These are phyloP conservation scores for Aphidoletes aphidimyza DNA, from an alignment of 2,888 invertebrate genomes.

Conservation along the genomic window DNA sequence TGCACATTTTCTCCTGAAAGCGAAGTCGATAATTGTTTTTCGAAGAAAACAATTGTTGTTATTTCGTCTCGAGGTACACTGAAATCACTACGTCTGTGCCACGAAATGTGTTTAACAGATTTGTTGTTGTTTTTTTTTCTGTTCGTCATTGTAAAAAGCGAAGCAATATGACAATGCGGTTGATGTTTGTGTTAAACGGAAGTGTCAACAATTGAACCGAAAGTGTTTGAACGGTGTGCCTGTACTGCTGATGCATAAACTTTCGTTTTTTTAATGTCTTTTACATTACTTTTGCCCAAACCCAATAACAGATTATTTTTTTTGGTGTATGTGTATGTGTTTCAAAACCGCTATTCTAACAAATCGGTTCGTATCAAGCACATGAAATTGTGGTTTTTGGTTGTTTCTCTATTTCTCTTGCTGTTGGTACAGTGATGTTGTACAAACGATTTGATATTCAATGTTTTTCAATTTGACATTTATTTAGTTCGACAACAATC, in stretches of 20 bases:
- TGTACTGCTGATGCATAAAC: neutral
- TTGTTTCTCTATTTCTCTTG: no score
- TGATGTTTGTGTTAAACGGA: conserved; percentile 20
- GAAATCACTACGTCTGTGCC: neutral
- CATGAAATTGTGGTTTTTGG: no score
- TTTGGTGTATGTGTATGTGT: no score
- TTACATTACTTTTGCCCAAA: neutral
- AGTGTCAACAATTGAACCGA: conserved; percentile 33
- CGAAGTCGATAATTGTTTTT: conserved; percentile 30
- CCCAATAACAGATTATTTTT: no score
- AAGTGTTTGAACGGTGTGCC: neutral
- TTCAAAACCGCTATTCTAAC: no score
- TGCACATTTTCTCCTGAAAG: conserved; percentile 16
- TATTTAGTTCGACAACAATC: no score
- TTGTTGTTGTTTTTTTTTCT: neutral
- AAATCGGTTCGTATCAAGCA: no score
- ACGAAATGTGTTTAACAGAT: neutral
- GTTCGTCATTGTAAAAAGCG: no score
- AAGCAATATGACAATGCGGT: neutral
- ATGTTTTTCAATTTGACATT: no score
- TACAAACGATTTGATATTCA: no score
- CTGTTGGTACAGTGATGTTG: no score
- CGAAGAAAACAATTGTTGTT: conserved; percentile 32
- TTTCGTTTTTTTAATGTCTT: neutral
- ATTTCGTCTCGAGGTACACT: neutral